A percentile compares a stretch with the other conserved stretches of the same genome.
These are phyloP conservation scores for Apodemia mormo DNA, from an alignment of 2,888 invertebrate species.

Conservation along the genomic window DNA sequence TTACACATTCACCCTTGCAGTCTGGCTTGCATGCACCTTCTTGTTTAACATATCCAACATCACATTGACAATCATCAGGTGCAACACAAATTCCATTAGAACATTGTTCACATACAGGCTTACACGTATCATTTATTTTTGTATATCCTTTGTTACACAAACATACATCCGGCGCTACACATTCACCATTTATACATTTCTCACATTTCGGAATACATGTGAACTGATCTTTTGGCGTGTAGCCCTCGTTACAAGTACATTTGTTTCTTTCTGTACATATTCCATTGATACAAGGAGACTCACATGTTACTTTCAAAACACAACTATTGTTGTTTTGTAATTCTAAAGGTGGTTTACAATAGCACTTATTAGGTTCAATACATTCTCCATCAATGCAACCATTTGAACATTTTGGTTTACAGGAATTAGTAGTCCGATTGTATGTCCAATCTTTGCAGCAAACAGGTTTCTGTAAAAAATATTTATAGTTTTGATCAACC, in stretches of 20 bases:
- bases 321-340: conserved; percentile 38
- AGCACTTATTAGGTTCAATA: conserved; percentile 47
- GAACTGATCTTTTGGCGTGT: conserved; percentile 29
- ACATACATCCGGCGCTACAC: conserved; percentile 58
- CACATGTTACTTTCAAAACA: conserved; percentile 51
- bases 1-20: conserved; percentile 46
- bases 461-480: not conserved
- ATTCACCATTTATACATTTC: conserved; percentile 55
- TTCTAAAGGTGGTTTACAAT: conserved; percentile 47
- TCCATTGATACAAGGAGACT: conserved; percentile 59
- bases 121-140: conserved; percentile 30
- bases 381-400: conserved; percentile 57
- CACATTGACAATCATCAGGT: conserved; percentile 54
- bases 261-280: conserved; percentile 47
- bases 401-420: conserved; percentile 41
- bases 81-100: conserved; percentile 57
- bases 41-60: conserved; percentile 36
- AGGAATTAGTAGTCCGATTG: conserved; percentile 29
- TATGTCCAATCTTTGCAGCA: conserved; percentile 37
- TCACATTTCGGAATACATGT: conserved; percentile 41
- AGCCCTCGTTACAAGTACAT: conserved; percentile 56
- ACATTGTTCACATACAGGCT: conserved; percentile 41
- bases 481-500: too few species aligned
- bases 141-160: conserved; percentile 43
- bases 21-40: conserved; percentile 27